Base-by-base conservation (phyloP, 2,888 invertebrate genomes). In the Magallana nippona region DNA sequence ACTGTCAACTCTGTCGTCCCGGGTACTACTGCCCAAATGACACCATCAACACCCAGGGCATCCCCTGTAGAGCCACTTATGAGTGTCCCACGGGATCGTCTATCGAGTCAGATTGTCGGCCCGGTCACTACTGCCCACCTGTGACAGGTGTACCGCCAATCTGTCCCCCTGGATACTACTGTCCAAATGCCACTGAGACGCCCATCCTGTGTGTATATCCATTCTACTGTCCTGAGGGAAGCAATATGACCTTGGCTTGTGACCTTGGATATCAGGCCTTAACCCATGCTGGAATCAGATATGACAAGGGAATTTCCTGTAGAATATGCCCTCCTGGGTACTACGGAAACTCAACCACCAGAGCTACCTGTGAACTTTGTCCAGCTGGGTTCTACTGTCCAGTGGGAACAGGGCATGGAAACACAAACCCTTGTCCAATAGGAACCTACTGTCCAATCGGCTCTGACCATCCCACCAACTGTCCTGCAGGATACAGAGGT, bases 331-430 rank as follows among this genome's bases (percentile, higher is more conserved):
- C 92, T 5, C 88, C 90, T 44, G 94, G 94, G 27, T 89, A 89
- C 13, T 94, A 93, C 84, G 92, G 93, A 62, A 93, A 93, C 85
- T 86, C 89, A 81, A 91, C 92, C 5, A 90, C 91, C 56, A 85
- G 93, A 3, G 83, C 88, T 10, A 22, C 84, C 11, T 93, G 94
- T 84, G 87, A 89, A 55, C 84, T 89, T 0, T 94, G 94, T 82
- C 93, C 93, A 10, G 91, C 91, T 17, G 94, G 94, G 10, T 94
- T 91, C 87, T 94, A 93, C 89, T 94, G 94, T 84, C 93, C 93
- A 1, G 90, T 82, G 32, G 93, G 92, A 11, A 92, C 92, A 1
- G 90, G 90, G 1, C 87, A 92, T 85, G 91, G 91, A 22, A 88
- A 89, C 55, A 85, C 87, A 19, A 89, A 92, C 81, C 90, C 90